Percentiles rank a stretch among this genome's conserved stretches.
Evolutionary conservation across 2,888 invertebrate species (phyloP).

Genomic region (Tiliacea citrago): DNA sequence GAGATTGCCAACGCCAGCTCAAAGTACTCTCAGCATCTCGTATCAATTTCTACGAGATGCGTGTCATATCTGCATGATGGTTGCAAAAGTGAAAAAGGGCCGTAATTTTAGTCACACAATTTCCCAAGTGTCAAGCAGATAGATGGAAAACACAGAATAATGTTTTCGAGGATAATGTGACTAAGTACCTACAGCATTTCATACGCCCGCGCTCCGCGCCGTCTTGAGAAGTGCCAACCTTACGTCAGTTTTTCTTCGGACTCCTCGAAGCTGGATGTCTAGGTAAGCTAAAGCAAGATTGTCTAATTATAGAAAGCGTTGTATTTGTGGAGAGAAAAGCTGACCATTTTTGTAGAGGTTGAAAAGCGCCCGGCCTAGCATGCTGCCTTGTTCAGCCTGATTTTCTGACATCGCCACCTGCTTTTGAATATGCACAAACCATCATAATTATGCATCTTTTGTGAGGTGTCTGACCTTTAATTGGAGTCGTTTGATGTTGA

Average conservation of each 20-base stretch:
- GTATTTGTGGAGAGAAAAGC: not conserved
- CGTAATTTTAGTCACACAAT: not conserved
- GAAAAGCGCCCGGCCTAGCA: too few species aligned
- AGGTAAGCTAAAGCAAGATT: not conserved
- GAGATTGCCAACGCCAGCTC: not conserved
- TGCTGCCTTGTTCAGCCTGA: not conserved
- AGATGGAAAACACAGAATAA: conserved; percentile 3
- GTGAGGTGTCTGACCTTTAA: not conserved
- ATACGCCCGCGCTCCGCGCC: too few species aligned
- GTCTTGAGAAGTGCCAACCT: not conserved
- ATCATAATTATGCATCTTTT: not conserved
- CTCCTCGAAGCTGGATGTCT: not conserved
- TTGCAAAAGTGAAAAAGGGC: not conserved
- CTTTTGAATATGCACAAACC: not conserved
- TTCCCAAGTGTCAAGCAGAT: not conserved
- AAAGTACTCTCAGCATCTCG: not conserved
- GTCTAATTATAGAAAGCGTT: not conserved
- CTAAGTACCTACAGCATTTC: not conserved
- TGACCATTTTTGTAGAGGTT: not conserved
- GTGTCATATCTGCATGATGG: not conserved
- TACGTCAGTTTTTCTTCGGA: not conserved
- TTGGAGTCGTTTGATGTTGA: conserved; percentile 1
- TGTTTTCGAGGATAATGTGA: not conserved
- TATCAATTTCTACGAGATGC: not conserved
- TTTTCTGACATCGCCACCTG: not conserved